phyloP scores from a whole-genome alignment of 1,140 invertebrate genomes.

The Heliothis virescens region DNA sequence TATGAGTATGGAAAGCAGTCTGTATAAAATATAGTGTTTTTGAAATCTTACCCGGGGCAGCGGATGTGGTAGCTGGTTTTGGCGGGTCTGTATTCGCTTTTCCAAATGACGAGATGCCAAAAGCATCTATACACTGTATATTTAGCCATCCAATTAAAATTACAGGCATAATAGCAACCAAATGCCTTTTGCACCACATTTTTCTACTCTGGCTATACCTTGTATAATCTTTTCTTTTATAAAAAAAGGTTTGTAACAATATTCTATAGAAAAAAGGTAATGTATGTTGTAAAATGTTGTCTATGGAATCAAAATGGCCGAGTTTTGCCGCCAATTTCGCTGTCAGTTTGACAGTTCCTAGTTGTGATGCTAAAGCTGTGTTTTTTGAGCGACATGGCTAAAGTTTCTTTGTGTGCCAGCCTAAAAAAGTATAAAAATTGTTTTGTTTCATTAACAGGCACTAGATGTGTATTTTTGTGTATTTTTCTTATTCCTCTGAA shows the following conservation, averaged over 20 bases:
- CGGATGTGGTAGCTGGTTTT: slow-evolving; percentile 72
- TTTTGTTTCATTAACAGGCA: slow-evolving; percentile 4
- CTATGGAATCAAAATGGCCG: slow-evolving; percentile 17
- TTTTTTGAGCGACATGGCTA: slow-evolving; percentile 32
- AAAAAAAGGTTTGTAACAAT: slow-evolving; percentile 17
- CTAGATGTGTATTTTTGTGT: slow-evolving; percentile 5
- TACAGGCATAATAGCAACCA: slow-evolving; percentile 46
- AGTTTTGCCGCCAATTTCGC: slow-evolving; percentile 28
- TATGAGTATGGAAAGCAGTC: slow-evolving; percentile 45
- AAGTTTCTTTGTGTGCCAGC: neutral
- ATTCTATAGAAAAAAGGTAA: neutral
- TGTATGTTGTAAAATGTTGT: slow-evolving; percentile 6
- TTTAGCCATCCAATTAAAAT: slow-evolving; percentile 61
- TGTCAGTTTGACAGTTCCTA: slow-evolving; percentile 13
- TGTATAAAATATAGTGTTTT: slow-evolving; percentile 25
- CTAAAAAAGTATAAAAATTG: slow-evolving; percentile 2
- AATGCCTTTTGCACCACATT: slow-evolving; percentile 53
- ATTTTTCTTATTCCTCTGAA: slow-evolving; percentile 11
- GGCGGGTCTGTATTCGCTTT: slow-evolving; percentile 78
- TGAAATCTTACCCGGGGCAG: slow-evolving; percentile 76
- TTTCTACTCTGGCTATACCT: slow-evolving; percentile 31
- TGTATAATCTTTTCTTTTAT: neutral
- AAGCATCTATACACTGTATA: slow-evolving; percentile 59
- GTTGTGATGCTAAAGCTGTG: slow-evolving; percentile 32
- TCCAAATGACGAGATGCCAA: slow-evolving; percentile 79